These are phyloP conservation scores for Perdix hodgsoniae DNA, from an alignment of 2,797 vertebrate species.

Conservation along the genomic window DNA sequence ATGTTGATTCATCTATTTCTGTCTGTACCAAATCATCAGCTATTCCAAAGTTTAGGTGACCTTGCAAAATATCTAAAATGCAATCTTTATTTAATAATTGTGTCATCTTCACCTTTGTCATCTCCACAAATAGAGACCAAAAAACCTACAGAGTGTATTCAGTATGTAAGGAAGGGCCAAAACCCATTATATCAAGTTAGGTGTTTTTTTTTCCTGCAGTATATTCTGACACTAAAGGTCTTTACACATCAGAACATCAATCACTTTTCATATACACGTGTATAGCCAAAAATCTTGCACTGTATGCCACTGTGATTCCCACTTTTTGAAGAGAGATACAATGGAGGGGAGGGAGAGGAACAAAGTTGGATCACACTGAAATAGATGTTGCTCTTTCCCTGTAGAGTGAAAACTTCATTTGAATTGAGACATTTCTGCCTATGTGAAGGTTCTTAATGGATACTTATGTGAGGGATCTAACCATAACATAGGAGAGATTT, in stretches of 20 bases:
- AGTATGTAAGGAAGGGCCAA: not conserved
- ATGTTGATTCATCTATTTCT: slow-evolving; percentile 45
- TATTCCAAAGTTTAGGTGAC: slow-evolving; percentile 19
- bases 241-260: too few species aligned
- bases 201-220: not conserved
- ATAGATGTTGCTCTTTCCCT: not conserved
- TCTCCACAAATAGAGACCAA: not conserved
- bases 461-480: not conserved
- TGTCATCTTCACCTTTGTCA: slow-evolving; percentile 41
- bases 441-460: not conserved
- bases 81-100: slow-evolving; percentile 49
- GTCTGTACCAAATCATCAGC: not conserved
- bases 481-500: not conserved
- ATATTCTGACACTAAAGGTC: not conserved
- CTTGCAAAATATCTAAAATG: slow-evolving; percentile 47
- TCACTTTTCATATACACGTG: accelerated
- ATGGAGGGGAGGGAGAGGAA: not conserved
- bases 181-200: not conserved
- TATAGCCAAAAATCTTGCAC: not conserved
- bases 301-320: not conserved
- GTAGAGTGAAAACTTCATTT: not conserved
- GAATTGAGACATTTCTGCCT: not conserved
- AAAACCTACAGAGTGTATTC: not conserved
- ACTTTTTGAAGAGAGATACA: not conserved
- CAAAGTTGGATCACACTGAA: not conserved